Evolutionary conservation across 2,888 invertebrate genomes (phyloP).

Genomic region (Baronia brevicornis): DNA sequence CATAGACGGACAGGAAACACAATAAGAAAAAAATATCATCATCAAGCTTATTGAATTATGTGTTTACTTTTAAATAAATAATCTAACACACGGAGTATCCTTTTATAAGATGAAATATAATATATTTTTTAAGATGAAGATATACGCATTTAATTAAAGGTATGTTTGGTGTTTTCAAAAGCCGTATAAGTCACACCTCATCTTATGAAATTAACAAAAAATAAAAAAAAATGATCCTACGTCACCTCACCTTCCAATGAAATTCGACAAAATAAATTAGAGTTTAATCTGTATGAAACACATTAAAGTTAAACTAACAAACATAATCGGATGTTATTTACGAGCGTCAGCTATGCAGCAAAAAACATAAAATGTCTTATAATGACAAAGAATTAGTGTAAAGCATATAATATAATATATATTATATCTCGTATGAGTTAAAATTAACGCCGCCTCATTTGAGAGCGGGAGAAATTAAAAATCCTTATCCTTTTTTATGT

Average conservation of each 20-base stretch:
- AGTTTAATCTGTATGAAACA: conserved; percentile 60
- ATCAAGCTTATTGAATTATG: too few species aligned
- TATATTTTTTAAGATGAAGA: too few species aligned
- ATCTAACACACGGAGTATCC: too few species aligned
- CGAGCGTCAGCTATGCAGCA: conserved; percentile 43
- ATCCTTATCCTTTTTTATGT: conserved; percentile 70
- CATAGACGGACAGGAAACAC: too few species aligned
- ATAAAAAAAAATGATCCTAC: conserved; percentile 9
- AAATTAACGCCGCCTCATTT: conserved; percentile 71
- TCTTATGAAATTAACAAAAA: conserved; percentile 15
- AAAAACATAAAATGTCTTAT: conserved; percentile 49
- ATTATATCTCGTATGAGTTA: conserved; percentile 34
- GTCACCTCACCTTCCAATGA: conserved; percentile 11
- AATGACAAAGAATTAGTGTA: conserved; percentile 64
- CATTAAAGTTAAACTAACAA: conserved; percentile 65
- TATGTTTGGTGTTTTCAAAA: too few species aligned
- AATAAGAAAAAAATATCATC: too few species aligned
- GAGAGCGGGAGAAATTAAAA: conserved; percentile 65
- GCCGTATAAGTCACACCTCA: conserved; percentile 12
- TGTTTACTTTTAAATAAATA: too few species aligned
- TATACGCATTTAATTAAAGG: too few species aligned
- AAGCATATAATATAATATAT: conserved; percentile 26
- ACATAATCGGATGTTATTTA: conserved; percentile 61
- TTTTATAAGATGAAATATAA: too few species aligned
- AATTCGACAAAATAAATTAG: conserved; percentile 48